phyloP scores from a whole-genome alignment of 2,888 invertebrate species.

The Callosobruchus maculatus region DNA sequence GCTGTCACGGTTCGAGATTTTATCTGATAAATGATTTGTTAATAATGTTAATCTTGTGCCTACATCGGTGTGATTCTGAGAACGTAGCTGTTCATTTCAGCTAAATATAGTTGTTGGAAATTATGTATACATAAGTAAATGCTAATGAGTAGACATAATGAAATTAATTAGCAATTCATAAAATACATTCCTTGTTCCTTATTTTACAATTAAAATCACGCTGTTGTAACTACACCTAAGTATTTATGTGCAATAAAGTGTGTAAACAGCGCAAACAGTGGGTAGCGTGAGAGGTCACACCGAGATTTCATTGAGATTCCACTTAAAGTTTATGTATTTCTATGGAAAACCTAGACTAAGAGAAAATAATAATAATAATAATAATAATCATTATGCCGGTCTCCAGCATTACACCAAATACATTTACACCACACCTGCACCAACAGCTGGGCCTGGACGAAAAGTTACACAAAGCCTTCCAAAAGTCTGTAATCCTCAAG shows the following conservation, averaged over 20 bases:
- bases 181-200: not conserved
- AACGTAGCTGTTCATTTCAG: not conserved
- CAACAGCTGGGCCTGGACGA: no score
- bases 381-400: no score
- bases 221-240: not conserved
- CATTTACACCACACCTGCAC: no score
- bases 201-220: not conserved
- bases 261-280: not conserved
- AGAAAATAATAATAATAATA: no score
- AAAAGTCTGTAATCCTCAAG: no score
- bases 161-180: not conserved
- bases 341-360: no score
- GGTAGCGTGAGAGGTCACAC: not conserved
- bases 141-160: not conserved
- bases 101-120: not conserved
- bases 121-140: not conserved
- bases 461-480: no score
- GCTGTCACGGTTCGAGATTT: not conserved
- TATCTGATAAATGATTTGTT: not conserved
- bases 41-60: not conserved
- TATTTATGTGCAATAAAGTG: not conserved
- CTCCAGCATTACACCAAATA: no score
- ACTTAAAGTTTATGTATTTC: no score
- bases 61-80: not conserved
- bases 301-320: not conserved